A percentile compares a stretch with the other conserved stretches of the same genome.
phyloP scores from a whole-genome alignment of 2,888 invertebrate genomes.

The Listrodromus nycthemerus region DNA sequence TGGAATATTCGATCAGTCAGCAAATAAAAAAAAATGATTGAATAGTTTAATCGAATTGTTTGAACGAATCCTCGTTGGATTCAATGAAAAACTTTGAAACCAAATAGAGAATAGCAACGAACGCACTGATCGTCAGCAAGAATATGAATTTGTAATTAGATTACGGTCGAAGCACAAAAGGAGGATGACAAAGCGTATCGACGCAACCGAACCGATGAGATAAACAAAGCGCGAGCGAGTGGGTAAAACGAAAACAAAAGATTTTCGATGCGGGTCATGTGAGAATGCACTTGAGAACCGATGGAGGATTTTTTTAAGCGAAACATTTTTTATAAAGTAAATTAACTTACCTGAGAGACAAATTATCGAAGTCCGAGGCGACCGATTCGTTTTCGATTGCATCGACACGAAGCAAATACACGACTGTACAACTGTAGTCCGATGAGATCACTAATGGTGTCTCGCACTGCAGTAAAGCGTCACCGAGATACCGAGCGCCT shows the following conservation, averaged over 20 bases:
- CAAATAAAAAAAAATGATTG: too few relatives aligned
- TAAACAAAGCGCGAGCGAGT: not conserved
- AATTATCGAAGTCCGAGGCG: not conserved
- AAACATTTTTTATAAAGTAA: not conserved
- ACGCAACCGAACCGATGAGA: not conserved
- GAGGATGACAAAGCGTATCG: conserved; percentile 27
- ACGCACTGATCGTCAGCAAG: not conserved
- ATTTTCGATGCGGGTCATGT: not conserved
- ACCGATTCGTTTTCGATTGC: not conserved
- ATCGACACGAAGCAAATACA: not conserved
- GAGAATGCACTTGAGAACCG: not conserved
- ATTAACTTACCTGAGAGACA: not conserved
- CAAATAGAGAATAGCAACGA: not conserved
- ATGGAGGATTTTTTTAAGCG: too few relatives aligned
- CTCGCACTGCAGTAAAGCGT: not conserved
- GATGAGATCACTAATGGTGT: not conserved
- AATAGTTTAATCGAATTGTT: too few relatives aligned
- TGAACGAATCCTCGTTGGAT: too few relatives aligned
- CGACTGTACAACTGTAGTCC: not conserved
- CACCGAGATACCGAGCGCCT: conserved; percentile 6
- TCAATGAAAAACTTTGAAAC: not conserved
- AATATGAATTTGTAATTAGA: not conserved
- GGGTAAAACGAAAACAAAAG: conserved; percentile 4
- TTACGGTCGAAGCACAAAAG: not conserved
- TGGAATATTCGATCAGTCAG: too few relatives aligned